A percentile compares a stretch with the other conserved stretches of the same genome.
Evolutionary conservation across 2,113 vertebrate species (phyloP).

Genomic region (Vombatus ursinus): DNA sequence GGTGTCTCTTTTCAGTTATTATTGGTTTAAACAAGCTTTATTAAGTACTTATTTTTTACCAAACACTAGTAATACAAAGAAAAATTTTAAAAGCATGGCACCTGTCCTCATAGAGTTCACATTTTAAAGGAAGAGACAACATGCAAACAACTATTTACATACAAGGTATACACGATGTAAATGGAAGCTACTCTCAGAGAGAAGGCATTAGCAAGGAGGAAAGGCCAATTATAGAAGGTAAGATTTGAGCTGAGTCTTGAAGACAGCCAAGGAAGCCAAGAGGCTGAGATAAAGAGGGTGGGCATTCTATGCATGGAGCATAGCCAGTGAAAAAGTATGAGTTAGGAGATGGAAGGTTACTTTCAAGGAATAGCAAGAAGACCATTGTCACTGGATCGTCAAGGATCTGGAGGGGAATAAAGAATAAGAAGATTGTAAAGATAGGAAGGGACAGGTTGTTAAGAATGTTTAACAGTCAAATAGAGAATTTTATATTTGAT

Average conservation of each 20-base stretch:
- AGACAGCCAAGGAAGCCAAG: background rate
- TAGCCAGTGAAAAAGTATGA: too few relatives aligned
- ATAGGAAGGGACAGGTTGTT: too few relatives aligned
- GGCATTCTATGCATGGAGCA: too few relatives aligned
- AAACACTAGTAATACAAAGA: background rate
- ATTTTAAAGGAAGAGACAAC: background rate
- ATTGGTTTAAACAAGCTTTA: background rate
- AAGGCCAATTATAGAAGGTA: background rate
- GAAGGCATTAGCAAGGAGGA: background rate
- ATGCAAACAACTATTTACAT: background rate
- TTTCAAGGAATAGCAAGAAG: too few relatives aligned
- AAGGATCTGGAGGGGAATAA: too few relatives aligned
- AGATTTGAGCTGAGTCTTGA: background rate
- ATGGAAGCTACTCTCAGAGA: background rate
- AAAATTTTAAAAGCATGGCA: background rate
- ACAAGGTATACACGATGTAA: background rate
- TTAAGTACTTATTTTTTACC: background rate
- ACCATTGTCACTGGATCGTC: too few relatives aligned
- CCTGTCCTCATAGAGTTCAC: background rate
- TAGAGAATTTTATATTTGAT: too few relatives aligned
- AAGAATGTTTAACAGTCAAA: too few relatives aligned
- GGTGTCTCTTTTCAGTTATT: background rate
- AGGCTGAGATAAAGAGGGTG: too few relatives aligned
- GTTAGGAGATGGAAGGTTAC: too few relatives aligned
- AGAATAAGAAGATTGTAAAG: too few relatives aligned